Percentiles rank a stretch among this genome's conserved stretches.
Evolutionary conservation across 2,888 invertebrate genomes (phyloP).

Genomic region (Homarus gammarus): DNA sequence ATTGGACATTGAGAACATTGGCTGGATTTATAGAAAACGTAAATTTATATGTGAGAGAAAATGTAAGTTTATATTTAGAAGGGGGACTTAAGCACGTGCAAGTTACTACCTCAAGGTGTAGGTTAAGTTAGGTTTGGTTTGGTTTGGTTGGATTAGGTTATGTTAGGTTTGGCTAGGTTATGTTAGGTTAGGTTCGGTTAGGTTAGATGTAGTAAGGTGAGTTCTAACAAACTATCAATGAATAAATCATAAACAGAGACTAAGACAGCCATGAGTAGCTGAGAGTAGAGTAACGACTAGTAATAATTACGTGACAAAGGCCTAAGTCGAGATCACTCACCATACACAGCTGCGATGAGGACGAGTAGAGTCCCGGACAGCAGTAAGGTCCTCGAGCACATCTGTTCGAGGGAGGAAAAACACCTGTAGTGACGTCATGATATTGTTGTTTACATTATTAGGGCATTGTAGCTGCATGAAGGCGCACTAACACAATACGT

Average conservation of each 20-base stretch:
- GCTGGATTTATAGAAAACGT: too few species aligned
- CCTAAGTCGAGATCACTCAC: not conserved
- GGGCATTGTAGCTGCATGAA: not conserved
- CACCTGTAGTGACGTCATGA: too few species aligned
- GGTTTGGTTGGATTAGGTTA: too few species aligned
- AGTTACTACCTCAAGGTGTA: too few species aligned
- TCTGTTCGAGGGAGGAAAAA: slow-evolving; percentile 4
- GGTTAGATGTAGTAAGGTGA: not conserved
- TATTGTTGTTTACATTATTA: too few species aligned
- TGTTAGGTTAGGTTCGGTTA: too few species aligned
- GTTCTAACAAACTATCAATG: not conserved
- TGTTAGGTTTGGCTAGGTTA: too few species aligned
- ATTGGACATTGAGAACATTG: too few species aligned
- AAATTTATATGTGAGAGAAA: too few species aligned
- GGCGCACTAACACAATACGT: not conserved
- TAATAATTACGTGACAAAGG: not conserved
- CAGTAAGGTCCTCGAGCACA: slow-evolving; percentile 31
- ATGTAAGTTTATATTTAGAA: too few species aligned
- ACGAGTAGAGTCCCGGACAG: slow-evolving; percentile 21
- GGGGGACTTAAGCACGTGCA: too few species aligned
- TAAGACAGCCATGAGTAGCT: not conserved
- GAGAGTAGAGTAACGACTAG: not conserved
- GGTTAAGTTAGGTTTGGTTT: too few species aligned
- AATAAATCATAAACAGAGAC: not conserved
- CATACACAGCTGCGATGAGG: slow-evolving; percentile 15